Percentiles rank a stretch among this genome's conserved stretches.
Evolutionary conservation across 2,113 vertebrate genomes (phyloP).

Genomic region (Symphodus melops): DNA sequence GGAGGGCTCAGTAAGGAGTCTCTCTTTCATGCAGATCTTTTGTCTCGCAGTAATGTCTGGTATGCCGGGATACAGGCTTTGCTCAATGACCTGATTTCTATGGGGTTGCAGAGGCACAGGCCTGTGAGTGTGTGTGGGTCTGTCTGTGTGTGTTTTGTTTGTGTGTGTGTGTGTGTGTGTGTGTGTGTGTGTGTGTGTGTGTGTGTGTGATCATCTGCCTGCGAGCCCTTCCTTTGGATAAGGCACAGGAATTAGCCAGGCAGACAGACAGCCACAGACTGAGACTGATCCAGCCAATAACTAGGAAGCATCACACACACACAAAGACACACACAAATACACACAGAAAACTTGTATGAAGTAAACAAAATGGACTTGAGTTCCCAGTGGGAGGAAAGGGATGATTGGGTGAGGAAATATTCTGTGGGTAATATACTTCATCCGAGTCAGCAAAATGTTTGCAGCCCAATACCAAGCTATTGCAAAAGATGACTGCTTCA

Average conservation of each 20-base stretch:
- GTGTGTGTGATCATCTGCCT: constrained; percentile 60
- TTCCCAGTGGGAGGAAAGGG: constrained; percentile 49
- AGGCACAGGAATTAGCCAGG: constrained; percentile 70
- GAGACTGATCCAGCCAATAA: constrained; percentile 70
- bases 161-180: constrained; percentile 19
- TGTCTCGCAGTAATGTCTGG: constrained; percentile 83
- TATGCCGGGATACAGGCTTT: constrained; percentile 77
- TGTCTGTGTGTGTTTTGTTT: constrained; percentile 1
- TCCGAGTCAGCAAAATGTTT: constrained; percentile 39
- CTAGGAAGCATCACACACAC: constrained; percentile 55
- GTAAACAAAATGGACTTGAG: constrained; percentile 67
- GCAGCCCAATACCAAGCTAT: constrained; percentile 19
- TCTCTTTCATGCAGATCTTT: constrained; percentile 80
- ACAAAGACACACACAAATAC: constrained; percentile 27
- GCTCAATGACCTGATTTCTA: constrained; percentile 83
- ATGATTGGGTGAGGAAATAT: constrained; percentile 67
- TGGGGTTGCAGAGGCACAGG: constrained; percentile 57
- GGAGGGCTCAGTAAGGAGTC: constrained; percentile 64
- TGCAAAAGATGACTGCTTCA: constrained; percentile 27
- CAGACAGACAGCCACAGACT: constrained; percentile 68
- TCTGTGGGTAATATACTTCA: constrained; percentile 45
- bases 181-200: constrained; percentile 1
- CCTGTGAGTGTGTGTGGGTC: constrained; percentile 22
- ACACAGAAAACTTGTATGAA: constrained; percentile 44
- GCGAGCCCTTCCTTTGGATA: constrained; percentile 73